phyloP scores from a whole-genome alignment of 1,140 invertebrate species.

The Elysia chlorotica region DNA sequence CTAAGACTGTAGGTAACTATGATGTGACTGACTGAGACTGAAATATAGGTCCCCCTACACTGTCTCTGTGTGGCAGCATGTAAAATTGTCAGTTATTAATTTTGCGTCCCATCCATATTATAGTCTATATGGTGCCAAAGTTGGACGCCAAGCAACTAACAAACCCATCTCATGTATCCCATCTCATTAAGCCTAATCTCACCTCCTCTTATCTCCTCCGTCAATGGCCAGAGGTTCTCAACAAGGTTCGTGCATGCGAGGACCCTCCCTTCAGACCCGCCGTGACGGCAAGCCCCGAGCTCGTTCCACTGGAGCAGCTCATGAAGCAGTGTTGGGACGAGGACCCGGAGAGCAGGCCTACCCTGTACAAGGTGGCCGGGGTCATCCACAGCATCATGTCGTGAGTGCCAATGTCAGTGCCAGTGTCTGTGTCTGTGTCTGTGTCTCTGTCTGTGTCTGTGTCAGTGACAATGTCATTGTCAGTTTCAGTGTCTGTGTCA shows the following conservation, averaged over 20 bases:
- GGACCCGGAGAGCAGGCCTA: not conserved
- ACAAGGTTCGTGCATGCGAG: not conserved
- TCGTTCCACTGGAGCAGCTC: not conserved
- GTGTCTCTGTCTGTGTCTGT: not conserved
- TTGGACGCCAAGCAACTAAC: not conserved
- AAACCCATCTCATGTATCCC: not conserved
- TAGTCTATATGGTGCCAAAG: not conserved
- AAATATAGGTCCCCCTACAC: not conserved
- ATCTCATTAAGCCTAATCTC: not conserved
- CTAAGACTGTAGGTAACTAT: too few relatives aligned
- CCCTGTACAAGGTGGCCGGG: not conserved
- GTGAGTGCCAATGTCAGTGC: constrained; percentile 1
- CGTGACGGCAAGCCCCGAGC: not conserved
- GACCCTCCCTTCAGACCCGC: constrained; percentile 15
- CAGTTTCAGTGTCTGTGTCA: not conserved
- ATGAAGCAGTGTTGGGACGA: constrained; percentile 22
- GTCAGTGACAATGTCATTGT: not conserved
- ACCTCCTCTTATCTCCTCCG: not conserved
- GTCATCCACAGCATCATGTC: constrained; percentile 11
- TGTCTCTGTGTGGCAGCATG: not conserved
- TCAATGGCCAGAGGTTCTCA: not conserved
- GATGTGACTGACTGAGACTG: too few relatives aligned
- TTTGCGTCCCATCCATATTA: not conserved
- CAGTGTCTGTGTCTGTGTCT: not conserved
- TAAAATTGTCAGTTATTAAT: not conserved